Evolutionary conservation across 2,888 invertebrate genomes (phyloP), one percentile per base, ranked within the genome.

Genomic region (Ochlodes sylvanus): DNA sequence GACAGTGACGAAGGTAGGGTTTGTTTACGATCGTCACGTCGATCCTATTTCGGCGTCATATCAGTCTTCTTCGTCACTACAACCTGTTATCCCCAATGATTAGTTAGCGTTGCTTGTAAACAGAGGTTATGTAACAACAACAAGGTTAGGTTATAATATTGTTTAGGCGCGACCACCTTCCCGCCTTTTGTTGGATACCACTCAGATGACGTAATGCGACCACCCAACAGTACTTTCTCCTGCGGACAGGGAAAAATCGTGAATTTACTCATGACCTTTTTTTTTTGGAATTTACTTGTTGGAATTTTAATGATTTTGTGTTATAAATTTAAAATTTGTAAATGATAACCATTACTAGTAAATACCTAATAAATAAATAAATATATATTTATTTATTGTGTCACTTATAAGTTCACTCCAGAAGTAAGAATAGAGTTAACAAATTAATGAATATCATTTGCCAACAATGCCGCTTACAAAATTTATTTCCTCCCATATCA

Each of bases 1-100:
- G 88, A 89, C 71, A 94, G 94, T 75, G 94, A 94, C 74, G 94
- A 94, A 91, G 94, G 94, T 94, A 83, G 68, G 80, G 79, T 79
- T 86, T 92, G 91, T 90, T 91, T 91, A 90, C 87, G 84, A 79
- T 79, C 76, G 75, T 77, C 81, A 77, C 79, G 76, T 78, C 72
- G 73, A 76, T 72, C 75, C 81, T 82, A 82, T 84, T 87, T 85
- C 84, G 80, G 84, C 83, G 78, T 84, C 78, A 72, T 82, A 78
- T 76, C 77, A 77, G 75, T 76, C 75, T 72, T 79, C 79, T 76
- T 75, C 72, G 75, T 64, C 60, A 56, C 60, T 72, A 69, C 75
- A 78, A 72, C 69, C 69, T 71, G 73, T 72, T 73, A 72, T 75
- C 74, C 72, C 70, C 69, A 70, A 71, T 73, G 73, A 70, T 74